Evolutionary conservation across 2,888 invertebrate genomes (phyloP), one percentile per base, ranked within the genome.

Genomic region (Thecophora atra): DNA sequence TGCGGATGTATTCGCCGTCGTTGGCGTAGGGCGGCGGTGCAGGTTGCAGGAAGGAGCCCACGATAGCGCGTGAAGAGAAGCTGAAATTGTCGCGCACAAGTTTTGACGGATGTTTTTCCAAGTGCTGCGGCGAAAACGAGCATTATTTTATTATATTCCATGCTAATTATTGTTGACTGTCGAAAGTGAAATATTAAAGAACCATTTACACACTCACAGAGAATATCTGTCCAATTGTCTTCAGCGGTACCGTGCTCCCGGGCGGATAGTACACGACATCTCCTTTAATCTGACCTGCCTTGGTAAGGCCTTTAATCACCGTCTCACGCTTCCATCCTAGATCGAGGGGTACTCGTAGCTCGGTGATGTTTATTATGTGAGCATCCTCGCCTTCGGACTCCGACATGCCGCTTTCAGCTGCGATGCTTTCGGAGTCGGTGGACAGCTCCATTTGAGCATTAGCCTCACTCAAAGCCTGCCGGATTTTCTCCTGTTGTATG

Each of bases 291-390:
- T 93, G 92, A 52, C 97, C 96, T 80, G 91, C 93, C 78, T 94
- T 92, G 7, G 95, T 95, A 11, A 97, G 89, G 6, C 95, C 94
- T 76, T 93, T 91, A 80, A 98, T 95, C 70, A 95, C 90, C 0
- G 97, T 97, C 84, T 96, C 94, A n/a, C 98, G 89, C 80, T 94
- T 93, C 98, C 98, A 98, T 73, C 96, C 97, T 87, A 90, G 88
- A 68, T 90, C 91, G 28, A 93, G 81, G 0, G 93, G 93, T 71
- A 91, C 88, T 63, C 90, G 87, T 68, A 93, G 83, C 77, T 91
- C 90, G 28, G 88, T 87, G 82, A 87, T 82, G 73, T 87, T 87
- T 6, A 84, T 76, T 44, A 85, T 82, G 76, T 87, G 86, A 64
- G 89, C 88, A 82, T 89, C 87, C 78, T 90, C 89, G 76, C 88